Evolutionary conservation across 2,113 vertebrate species (phyloP), one percentile per base, ranked within the genome.

Genomic region (Bettongia penicillata): DNA sequence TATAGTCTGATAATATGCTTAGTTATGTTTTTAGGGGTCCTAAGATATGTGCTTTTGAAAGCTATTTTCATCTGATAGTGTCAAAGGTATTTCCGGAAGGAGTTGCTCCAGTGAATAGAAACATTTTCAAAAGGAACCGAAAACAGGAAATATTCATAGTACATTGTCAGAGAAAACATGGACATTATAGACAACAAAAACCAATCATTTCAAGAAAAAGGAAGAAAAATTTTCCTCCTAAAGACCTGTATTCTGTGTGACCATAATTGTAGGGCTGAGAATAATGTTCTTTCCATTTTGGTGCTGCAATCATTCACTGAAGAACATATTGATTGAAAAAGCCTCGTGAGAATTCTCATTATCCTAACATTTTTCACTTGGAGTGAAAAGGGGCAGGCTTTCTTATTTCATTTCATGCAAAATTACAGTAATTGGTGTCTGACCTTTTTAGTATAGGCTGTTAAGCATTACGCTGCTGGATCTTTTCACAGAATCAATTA

Each of bases 381-480:
- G 93, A 98, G 95, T 96, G 95, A 98, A 98, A 84, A 98, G 97
- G 95, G 61, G 51, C 89, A 95, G 93, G 91, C 47, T 97, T 98
- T 98, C 97, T 98, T 95, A 97, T 98, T 98, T 98, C 95, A 95
- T 98, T 98, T 98, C 97, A 97, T 98, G 97, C 95, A 98, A 98
- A 98, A 98, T 98, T 98, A 98, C 93, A 97, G 97, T 98, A 99
- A 99, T 98, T 98, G 97, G 37, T 98, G 96, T 96, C 95, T 98
- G 98, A 98, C 98, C 97, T 98, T 98, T 98, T 93, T 91, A 96
- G 93, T 98, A 98, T 84, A 98, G 95, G 96, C 95, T 97, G 96
- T 95, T 98, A 98, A 98, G 97, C 4, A 97, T 97, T 97, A 95
- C 93, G n/a, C 57, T 92, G 96, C 50, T 98, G 93, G 89, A 89